Evolutionary conservation across 2,888 invertebrate genomes (phyloP).

Genomic region (Apodemia duryi): DNA sequence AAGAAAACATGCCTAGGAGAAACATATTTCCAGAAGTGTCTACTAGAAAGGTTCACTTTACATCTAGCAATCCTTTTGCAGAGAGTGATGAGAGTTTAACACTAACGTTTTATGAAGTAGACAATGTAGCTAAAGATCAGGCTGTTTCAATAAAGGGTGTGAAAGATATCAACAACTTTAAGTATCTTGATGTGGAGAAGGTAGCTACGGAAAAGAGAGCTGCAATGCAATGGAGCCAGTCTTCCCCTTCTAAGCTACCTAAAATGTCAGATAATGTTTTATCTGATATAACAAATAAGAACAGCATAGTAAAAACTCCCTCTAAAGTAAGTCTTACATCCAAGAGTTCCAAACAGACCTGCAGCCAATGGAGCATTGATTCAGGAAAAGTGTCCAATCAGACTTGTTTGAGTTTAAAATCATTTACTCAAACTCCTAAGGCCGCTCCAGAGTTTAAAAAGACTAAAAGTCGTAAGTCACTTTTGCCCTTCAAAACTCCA

Average conservation of each 20-base stretch:
- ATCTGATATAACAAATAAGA: slow-evolving; percentile 53
- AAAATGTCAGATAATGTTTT: slow-evolving; percentile 51
- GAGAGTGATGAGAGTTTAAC: slow-evolving; percentile 75
- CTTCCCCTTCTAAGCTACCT: slow-evolving; percentile 67
- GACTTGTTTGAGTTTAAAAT: slow-evolving; percentile 41
- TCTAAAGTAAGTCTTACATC: slow-evolving; percentile 64
- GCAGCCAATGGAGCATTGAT: slow-evolving; percentile 56
- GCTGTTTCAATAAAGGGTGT: slow-evolving; percentile 42
- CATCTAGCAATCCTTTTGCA: slow-evolving; percentile 63
- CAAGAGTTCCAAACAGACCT: slow-evolving; percentile 51
- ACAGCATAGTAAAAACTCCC: slow-evolving; percentile 57
- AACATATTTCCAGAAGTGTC: slow-evolving; percentile 61
- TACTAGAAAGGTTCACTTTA: slow-evolving; percentile 69
- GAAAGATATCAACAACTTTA: slow-evolving; percentile 64
- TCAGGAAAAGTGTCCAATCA: slow-evolving; percentile 47
- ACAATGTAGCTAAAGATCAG: slow-evolving; percentile 47
- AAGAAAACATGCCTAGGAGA: slow-evolving; percentile 66
- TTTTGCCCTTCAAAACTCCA: slow-evolving; percentile 70
- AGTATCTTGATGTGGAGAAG: slow-evolving; percentile 64
- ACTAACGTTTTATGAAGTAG: slow-evolving; percentile 69
- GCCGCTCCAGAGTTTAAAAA: slow-evolving; percentile 56
- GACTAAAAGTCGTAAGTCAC: slow-evolving; percentile 55
- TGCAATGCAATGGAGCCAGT: slow-evolving; percentile 53
- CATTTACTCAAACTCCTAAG: slow-evolving; percentile 47
- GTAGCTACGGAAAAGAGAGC: slow-evolving; percentile 56